These are phyloP conservation scores for Cyrtodaria siliqua DNA, from an alignment of 2,888 invertebrate genomes.

Conservation along the genomic window DNA sequence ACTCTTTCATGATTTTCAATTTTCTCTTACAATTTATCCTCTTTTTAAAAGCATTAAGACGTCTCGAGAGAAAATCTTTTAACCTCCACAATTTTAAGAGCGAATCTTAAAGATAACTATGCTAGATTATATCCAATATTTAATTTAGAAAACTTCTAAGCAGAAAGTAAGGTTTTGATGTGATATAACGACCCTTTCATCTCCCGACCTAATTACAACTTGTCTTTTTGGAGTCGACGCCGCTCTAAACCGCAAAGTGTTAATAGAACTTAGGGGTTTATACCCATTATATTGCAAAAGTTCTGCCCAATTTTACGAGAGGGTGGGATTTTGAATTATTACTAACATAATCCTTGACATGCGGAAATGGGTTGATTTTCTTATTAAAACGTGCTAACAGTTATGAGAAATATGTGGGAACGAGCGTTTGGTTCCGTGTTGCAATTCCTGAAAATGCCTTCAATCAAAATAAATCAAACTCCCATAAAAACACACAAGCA, in stretches of 20 bases:
- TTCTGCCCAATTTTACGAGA: slow-evolving; percentile 45
- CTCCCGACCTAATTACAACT: slow-evolving; percentile 24
- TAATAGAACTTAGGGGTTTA: slow-evolving; percentile 21
- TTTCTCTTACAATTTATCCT: too few relatives aligned
- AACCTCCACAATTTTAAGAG: too few relatives aligned
- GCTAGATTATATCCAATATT: slow-evolving; percentile 25
- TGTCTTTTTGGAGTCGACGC: slow-evolving; percentile 10
- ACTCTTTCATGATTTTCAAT: too few relatives aligned
- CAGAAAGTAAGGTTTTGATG: slow-evolving; percentile 25
- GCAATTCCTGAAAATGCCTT: too few relatives aligned
- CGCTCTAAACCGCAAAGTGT: not conserved
- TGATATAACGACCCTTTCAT: slow-evolving; percentile 32
- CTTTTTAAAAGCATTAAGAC: too few relatives aligned
- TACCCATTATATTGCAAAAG: slow-evolving; percentile 36
- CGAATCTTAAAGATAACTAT: not conserved
- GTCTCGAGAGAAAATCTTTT: too few relatives aligned
- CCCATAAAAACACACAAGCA: too few relatives aligned
- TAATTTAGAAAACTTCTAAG: slow-evolving; percentile 34
- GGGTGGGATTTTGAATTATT: slow-evolving; percentile 49
- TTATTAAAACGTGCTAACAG: not conserved
- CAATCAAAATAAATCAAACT: too few relatives aligned
- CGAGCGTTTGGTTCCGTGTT: too few relatives aligned
- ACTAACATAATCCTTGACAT: slow-evolving; percentile 12
- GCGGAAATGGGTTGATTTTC: slow-evolving; percentile 13
- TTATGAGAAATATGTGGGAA: not conserved